phyloP scores from a whole-genome alignment of 2,888 invertebrate genomes.

The Peribatodes rhomboidaria region DNA sequence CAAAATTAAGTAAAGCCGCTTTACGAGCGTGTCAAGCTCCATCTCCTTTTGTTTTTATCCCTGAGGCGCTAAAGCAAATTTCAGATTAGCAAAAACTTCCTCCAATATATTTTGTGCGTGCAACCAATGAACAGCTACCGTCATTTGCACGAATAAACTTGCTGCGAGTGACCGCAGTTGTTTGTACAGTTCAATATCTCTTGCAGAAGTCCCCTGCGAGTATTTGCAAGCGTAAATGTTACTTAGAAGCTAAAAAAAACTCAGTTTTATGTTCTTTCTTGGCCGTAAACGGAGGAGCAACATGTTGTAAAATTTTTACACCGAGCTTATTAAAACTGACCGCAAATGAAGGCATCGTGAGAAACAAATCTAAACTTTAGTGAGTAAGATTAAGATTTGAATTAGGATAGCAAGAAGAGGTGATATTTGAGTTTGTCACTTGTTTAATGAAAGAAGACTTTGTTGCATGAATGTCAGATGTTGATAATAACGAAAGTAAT shows the following conservation, averaged over 20 bases:
- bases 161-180: not conserved
- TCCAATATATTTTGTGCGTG: not conserved
- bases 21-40: conserved; percentile 38
- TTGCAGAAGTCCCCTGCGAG: not conserved
- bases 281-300: conserved; percentile 59
- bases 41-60: conserved; percentile 42
- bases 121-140: not conserved
- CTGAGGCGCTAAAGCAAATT: conserved; percentile 22
- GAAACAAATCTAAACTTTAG: conserved; percentile 10
- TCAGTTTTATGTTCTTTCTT: conserved; percentile 58
- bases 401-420: not conserved
- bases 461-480: conserved; percentile 13
- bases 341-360: conserved; percentile 34
- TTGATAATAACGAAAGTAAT: not conserved
- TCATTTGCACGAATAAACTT: no score
- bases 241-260: conserved; percentile 53
- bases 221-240: not conserved
- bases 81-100: not conserved
- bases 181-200: not conserved
- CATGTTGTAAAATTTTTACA: conserved; percentile 72
- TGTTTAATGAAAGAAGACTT: conserved; percentile 11
- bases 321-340: conserved; percentile 50
- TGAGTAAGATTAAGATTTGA: not conserved
- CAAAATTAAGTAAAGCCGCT: conserved; percentile 32
- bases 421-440: conserved; percentile 15